Evolutionary conservation across 2,797 vertebrate genomes (phyloP).

Genomic region (Propithecus deckenii): DNA sequence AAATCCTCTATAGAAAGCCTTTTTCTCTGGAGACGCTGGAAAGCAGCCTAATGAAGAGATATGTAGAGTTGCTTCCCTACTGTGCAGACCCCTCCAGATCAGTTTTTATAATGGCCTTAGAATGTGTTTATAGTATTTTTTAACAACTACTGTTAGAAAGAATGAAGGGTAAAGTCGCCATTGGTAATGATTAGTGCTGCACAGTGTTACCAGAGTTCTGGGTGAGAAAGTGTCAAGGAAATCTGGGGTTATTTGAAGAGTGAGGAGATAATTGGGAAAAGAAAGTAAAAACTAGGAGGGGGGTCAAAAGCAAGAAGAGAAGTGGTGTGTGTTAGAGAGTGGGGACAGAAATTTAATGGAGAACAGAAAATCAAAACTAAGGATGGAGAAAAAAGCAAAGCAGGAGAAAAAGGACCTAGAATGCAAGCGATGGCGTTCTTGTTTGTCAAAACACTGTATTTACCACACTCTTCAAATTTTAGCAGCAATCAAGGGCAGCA

Average conservation of each 20-base stretch:
- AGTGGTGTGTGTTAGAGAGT: background rate
- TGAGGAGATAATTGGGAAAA: constrained; percentile 58
- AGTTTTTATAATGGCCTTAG: constrained; percentile 84
- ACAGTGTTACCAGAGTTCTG: constrained; percentile 35
- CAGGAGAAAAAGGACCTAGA: background rate
- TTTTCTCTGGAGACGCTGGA: constrained; percentile 80
- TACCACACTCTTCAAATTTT: background rate
- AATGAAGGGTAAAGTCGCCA: constrained; percentile 71
- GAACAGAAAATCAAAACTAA: background rate
- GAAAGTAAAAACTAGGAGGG: background rate
- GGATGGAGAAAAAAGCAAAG: background rate
- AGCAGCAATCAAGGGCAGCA: background rate
- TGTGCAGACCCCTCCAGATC: constrained; percentile 79
- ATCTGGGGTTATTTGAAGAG: constrained; percentile 56
- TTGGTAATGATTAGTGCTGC: constrained; percentile 62
- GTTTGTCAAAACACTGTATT: background rate
- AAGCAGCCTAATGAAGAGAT: constrained; percentile 84
- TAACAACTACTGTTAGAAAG: constrained; percentile 81
- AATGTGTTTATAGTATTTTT: constrained; percentile 86
- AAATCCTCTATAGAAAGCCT: constrained; percentile 74
- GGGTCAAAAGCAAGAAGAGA: constrained; percentile 4
- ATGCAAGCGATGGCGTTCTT: background rate
- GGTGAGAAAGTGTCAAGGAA: constrained; percentile 67
- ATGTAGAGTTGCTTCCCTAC: constrained; percentile 74
- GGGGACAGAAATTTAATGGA: background rate